phyloP scores from a whole-genome alignment of 2,888 invertebrate species.

The Sussaba pulchella region DNA sequence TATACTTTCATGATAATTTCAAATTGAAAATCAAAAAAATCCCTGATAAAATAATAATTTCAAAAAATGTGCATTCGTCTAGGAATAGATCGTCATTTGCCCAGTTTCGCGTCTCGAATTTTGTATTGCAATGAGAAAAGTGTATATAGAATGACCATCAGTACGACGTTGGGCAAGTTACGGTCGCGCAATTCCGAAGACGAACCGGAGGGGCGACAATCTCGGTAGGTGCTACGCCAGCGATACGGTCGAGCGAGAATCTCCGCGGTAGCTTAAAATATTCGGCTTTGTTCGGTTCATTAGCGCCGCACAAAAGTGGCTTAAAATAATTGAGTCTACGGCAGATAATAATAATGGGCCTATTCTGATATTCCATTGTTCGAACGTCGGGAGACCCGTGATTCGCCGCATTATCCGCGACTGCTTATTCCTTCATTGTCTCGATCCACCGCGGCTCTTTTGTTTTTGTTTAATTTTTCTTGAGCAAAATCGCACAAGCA shows the following conservation, averaged over 20 bases:
- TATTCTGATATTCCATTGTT: constrained; percentile 82
- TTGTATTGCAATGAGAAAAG: too few relatives aligned
- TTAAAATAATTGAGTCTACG: constrained; percentile 82
- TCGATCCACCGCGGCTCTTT: constrained; percentile 63
- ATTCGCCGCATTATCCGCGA: constrained; percentile 74
- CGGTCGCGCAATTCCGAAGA: too few relatives aligned
- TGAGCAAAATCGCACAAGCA: constrained; percentile 17
- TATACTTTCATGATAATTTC: too few relatives aligned
- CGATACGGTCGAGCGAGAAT: constrained; percentile 52
- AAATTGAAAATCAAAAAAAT: too few relatives aligned
- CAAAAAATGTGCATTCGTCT: too few relatives aligned
- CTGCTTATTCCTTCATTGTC: constrained; percentile 77
- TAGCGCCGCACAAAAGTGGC: constrained; percentile 82
- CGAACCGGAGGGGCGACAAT: constrained; percentile 39
- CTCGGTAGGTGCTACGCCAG: constrained; percentile 26
- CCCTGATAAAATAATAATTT: too few relatives aligned
- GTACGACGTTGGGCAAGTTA: too few relatives aligned
- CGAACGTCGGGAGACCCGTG: constrained; percentile 72
- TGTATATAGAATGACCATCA: too few relatives aligned
- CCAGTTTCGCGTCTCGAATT: too few relatives aligned
- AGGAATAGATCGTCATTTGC: too few relatives aligned
- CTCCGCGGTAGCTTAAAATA: constrained; percentile 76
- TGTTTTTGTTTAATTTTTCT: constrained; percentile 75
- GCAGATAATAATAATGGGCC: constrained; percentile 77
- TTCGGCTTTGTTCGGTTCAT: constrained; percentile 81